Evolutionary conservation across 2,888 invertebrate species (phyloP).

Genomic region (Macrosiphum euphorbiae): DNA sequence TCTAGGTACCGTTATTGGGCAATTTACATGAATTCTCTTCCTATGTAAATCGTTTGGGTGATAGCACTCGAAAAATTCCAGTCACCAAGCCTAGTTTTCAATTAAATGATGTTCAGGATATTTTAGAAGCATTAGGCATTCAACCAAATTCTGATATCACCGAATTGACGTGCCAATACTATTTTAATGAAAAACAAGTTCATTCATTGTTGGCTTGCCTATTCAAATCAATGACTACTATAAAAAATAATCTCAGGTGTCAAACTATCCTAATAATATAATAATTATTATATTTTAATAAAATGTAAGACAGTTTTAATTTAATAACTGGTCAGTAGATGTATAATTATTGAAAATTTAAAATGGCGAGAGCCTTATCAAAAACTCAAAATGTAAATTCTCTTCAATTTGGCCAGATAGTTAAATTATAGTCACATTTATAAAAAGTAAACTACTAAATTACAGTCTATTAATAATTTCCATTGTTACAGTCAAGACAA

Average conservation of each 20-base stretch:
- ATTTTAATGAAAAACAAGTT: constrained; percentile 21
- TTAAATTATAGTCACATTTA: not conserved
- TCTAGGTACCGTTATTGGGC: constrained; percentile 39
- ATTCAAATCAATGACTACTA: constrained; percentile 29
- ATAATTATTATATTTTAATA: not conserved
- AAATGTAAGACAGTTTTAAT: not conserved
- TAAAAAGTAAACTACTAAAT: not conserved
- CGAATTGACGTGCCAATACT: constrained; percentile 32
- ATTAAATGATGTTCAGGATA: constrained; percentile 37
- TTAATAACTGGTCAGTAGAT: not conserved
- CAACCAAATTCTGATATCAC: constrained; percentile 10
- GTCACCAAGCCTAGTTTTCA: constrained; percentile 2
- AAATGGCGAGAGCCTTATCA: not conserved
- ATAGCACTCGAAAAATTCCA: not conserved
- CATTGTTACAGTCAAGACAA: constrained; percentile 3
- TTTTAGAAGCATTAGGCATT: constrained; percentile 50
- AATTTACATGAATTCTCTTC: constrained; percentile 30
- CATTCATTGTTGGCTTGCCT: constrained; percentile 25
- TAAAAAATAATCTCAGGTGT: constrained; percentile 22
- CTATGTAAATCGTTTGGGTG: constrained; percentile 8
- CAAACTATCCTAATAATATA: not conserved
- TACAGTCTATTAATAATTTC: not conserved
- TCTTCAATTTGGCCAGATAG: not conserved
- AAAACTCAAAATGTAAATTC: not conserved
- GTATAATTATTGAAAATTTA: not conserved